A percentile compares a stretch with the other conserved stretches of the same genome.
These are phyloP conservation scores for Montipora foliosa DNA, from an alignment of 64 coral and sea anemone species.

Conservation along the genomic window DNA sequence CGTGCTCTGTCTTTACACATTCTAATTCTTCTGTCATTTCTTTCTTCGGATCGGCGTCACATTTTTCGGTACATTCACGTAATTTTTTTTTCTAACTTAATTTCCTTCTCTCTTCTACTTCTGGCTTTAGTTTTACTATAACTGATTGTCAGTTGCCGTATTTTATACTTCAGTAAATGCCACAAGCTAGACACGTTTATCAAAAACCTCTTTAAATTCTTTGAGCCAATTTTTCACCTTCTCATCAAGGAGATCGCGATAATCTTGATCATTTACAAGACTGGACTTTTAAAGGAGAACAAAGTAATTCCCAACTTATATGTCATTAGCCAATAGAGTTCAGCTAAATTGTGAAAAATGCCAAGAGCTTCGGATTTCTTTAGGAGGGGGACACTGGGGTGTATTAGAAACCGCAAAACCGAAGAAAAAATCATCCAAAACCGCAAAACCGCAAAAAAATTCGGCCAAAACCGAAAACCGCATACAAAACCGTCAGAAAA, in stretches of 20 bases:
- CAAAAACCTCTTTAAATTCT: slow-evolving; percentile 15
- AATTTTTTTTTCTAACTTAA: not conserved
- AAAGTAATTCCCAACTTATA: too few relatives aligned
- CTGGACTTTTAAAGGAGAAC: not conserved
- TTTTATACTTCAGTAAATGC: slow-evolving; percentile 68
- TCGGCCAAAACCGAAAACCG: too few relatives aligned
- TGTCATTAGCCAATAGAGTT: too few relatives aligned
- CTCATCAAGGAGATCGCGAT: slow-evolving; percentile 9
- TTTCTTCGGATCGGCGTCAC: not conserved
- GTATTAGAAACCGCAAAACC: too few relatives aligned
- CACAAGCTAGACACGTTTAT: slow-evolving; percentile 37
- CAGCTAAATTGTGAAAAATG: too few relatives aligned
- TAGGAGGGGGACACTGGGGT: too few relatives aligned
- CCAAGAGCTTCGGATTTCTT: too few relatives aligned
- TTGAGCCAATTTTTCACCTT: slow-evolving; percentile 7
- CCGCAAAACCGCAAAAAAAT: too few relatives aligned
- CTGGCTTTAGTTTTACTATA: slow-evolving; percentile 35
- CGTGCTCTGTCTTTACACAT: slow-evolving; percentile 24
- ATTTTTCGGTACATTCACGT: not conserved
- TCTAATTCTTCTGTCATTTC: slow-evolving; percentile 11
- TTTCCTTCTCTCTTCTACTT: not conserved
- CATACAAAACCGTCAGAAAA: too few relatives aligned
- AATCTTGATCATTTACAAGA: slow-evolving; percentile 37
- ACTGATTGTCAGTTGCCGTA: slow-evolving; percentile 34
- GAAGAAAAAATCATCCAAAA: too few relatives aligned